A percentile compares a stretch with the other conserved stretches of the same genome.
Evolutionary conservation across 2,888 invertebrate genomes (phyloP).

Genomic region (Mythimna impura): DNA sequence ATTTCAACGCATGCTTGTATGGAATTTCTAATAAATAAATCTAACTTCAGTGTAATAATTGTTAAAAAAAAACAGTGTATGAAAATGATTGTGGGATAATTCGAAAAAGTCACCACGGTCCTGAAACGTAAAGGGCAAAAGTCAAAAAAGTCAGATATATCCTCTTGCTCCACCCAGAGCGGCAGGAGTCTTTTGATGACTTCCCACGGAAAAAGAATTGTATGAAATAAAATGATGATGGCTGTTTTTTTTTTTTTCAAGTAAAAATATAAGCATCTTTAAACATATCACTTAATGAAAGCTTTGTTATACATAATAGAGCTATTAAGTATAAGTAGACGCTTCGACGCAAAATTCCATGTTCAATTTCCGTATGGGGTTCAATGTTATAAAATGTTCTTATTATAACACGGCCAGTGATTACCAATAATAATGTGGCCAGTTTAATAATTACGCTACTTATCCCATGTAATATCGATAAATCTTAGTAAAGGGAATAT

Average conservation of each 20-base stretch:
- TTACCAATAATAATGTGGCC: constrained; percentile 60
- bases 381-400: constrained; percentile 55
- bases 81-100: background rate
- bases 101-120: no score
- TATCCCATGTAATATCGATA: constrained; percentile 58
- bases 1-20: background rate
- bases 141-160: no score
- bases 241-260: background rate
- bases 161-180: no score
- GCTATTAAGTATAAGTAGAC: constrained; percentile 60
- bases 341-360: constrained; percentile 33
- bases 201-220: background rate
- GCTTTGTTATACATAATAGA: constrained; percentile 55
- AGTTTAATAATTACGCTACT: constrained; percentile 61
- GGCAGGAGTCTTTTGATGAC: no score
- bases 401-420: constrained; percentile 56
- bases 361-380: constrained; percentile 59
- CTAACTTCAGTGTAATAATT: background rate
- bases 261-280: constrained; percentile 14
- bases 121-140: no score
- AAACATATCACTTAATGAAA: constrained; percentile 42
- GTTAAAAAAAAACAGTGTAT: background rate
- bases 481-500: constrained; percentile 46
- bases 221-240: background rate
- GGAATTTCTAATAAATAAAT: background rate